Evolutionary conservation across 2,113 vertebrate genomes (phyloP), one percentile per base, ranked within the genome.

Genomic region (Camelus bactrianus): DNA sequence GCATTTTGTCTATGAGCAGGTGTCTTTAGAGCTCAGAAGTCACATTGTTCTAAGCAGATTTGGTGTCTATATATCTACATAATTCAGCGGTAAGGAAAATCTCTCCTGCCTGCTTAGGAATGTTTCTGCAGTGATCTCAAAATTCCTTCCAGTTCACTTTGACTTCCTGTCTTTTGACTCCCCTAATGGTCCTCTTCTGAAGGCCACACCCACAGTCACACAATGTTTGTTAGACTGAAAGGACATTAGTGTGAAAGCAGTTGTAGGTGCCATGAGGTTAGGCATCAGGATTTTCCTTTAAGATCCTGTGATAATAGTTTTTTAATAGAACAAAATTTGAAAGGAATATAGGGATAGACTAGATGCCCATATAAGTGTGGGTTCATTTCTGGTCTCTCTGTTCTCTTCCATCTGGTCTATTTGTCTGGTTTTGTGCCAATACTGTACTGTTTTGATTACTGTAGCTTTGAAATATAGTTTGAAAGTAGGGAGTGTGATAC

Each of bases 21-120:
- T 95, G 14, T 84, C 76, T 77, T 93, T 90, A 62, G 38, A 62
- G 52, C 62, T 95, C 67, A 91, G 54, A 89, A 93, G 75, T 91
- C 85, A 75, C 15, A 72, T 20, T 77, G 60, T 89, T 89, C 52
- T n/a, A 60, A 77, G 76, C 32, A 82, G 32, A 72, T 70, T 60
- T 77, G n/a, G 26, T 80, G 28, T 93, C 35, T 60, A 11, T 11
- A 38, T 17, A 75, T 26, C 89, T 94, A 20, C 38, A n/a, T 46
- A 73, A 56, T n/a, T 93, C 54, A 85, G 32, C 50, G 65, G 32
- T 46, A 81, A 38, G 48, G 62, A 67, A 32, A 76, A 48, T 76
- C 24, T 79, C 48, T 69, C 13, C 48, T 24, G 14, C 11, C 2
- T 65, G 28, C 19, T 65, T 83, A 56, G 62, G 48, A 81, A 67